Evolutionary conservation across 2,888 invertebrate genomes (phyloP).

Genomic region (Agrotis segetum): DNA sequence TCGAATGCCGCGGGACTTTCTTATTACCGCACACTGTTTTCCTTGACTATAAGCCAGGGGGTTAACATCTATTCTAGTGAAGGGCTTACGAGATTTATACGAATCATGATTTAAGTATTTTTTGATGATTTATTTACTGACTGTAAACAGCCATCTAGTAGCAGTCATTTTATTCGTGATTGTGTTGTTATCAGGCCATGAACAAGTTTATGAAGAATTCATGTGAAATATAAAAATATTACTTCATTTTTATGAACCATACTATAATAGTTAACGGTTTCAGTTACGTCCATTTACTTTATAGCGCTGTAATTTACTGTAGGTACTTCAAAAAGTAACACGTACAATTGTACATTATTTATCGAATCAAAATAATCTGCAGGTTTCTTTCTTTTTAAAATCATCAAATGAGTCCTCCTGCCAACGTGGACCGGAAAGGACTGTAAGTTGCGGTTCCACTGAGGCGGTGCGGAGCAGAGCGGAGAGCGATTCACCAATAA

Average conservation of each 20-base stretch:
- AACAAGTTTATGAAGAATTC: not conserved
- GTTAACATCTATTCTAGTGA: slow-evolving; percentile 13
- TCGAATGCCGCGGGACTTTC: slow-evolving; percentile 54
- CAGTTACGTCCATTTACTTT: not conserved
- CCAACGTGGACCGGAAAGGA: no score
- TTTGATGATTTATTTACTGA: not conserved
- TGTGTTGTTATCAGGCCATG: not conserved
- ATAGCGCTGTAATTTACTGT: not conserved
- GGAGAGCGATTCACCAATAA: no score
- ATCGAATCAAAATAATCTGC: no score
- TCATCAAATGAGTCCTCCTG: no score
- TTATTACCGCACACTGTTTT: slow-evolving; percentile 36
- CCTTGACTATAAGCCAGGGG: slow-evolving; percentile 22
- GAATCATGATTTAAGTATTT: slow-evolving; percentile 27
- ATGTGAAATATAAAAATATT: not conserved
- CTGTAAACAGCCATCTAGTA: not conserved
- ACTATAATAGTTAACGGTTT: not conserved
- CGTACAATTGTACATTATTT: no score
- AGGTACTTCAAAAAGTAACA: no score
- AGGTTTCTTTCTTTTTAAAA: no score
- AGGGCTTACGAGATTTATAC: slow-evolving; percentile 16
- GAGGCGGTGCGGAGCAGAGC: no score
- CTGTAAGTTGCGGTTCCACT: no score
- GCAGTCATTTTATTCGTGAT: not conserved
- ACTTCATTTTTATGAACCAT: not conserved